phyloP scores from a whole-genome alignment of 2,888 invertebrate genomes.

The Heliconius charithonia region DNA sequence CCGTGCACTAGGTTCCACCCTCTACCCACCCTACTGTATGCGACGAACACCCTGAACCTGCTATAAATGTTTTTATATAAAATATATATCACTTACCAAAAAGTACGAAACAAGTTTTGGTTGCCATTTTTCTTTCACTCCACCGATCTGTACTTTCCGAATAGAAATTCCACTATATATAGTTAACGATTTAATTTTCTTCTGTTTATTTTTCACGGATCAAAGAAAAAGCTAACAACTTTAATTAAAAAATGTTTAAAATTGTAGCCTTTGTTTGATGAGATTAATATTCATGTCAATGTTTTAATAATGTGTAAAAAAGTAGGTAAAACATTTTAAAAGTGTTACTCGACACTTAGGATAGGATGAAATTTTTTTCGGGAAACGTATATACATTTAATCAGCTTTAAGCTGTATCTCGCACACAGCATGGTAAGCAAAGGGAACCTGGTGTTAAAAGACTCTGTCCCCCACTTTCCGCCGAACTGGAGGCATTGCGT shows the following conservation, averaged over 20 bases:
- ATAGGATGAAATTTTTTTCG: neutral
- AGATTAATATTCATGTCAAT: neutral
- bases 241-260: conserved; percentile 38
- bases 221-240: conserved; percentile 31
- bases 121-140: conserved; percentile 38
- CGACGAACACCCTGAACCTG: neutral
- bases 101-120: conserved; percentile 27
- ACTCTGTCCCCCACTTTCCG: neutral
- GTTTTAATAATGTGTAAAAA: neutral
- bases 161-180: conserved; percentile 23
- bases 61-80: neutral
- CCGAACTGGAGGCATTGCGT: too few relatives aligned
- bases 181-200: conserved; percentile 3
- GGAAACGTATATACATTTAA: too few relatives aligned
- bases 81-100: conserved; percentile 37
- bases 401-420: neutral
- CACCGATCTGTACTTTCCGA: conserved; percentile 37
- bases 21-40: too few relatives aligned
- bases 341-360: neutral
- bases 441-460: neutral
- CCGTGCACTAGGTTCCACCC: too few relatives aligned
- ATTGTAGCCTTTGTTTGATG: neutral
- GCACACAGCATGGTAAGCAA: neutral
- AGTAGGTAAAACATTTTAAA: neutral
- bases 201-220: conserved; percentile 41